These are phyloP conservation scores for Anorthoa munda DNA, from an alignment of 2,888 invertebrate genomes.

Conservation along the genomic window DNA sequence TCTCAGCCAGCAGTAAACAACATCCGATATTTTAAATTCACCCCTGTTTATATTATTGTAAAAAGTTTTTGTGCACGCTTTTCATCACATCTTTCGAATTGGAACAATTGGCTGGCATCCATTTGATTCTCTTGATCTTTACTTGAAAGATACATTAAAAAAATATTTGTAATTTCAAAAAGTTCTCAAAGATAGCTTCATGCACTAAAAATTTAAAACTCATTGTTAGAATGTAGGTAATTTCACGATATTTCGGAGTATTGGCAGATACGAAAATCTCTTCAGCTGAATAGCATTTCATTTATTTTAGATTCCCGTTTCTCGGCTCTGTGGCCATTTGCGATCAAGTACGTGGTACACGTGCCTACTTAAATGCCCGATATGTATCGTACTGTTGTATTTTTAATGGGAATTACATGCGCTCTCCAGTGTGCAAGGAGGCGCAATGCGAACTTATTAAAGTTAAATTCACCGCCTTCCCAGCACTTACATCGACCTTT, in stretches of 20 bases:
- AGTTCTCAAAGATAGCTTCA: neutral
- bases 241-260: slow-evolving; percentile 7
- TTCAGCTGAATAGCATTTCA: slow-evolving; percentile 30
- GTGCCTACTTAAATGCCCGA: slow-evolving; percentile 58
- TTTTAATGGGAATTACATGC: slow-evolving; percentile 73
- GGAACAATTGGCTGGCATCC: neutral
- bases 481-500: slow-evolving; percentile 75
- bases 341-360: slow-evolving; percentile 48
- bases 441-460: slow-evolving; percentile 86
- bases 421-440: slow-evolving; percentile 67
- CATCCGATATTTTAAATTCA: neutral
- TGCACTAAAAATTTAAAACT: neutral
- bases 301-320: slow-evolving; percentile 51
- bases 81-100: neutral
- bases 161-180: neutral
- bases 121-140: neutral
- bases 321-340: slow-evolving; percentile 40
- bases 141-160: neutral
- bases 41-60: slow-evolving; percentile 3
- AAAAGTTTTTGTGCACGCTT: neutral
- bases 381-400: slow-evolving; percentile 68
- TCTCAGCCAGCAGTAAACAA: slow-evolving; percentile 13
- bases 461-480: slow-evolving; percentile 79
- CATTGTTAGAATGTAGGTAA: slow-evolving; percentile 10
- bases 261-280: slow-evolving; percentile 28